These are phyloP conservation scores for Lethrus apterus DNA, from an alignment of 1,140 invertebrate species.

Conservation along the genomic window DNA sequence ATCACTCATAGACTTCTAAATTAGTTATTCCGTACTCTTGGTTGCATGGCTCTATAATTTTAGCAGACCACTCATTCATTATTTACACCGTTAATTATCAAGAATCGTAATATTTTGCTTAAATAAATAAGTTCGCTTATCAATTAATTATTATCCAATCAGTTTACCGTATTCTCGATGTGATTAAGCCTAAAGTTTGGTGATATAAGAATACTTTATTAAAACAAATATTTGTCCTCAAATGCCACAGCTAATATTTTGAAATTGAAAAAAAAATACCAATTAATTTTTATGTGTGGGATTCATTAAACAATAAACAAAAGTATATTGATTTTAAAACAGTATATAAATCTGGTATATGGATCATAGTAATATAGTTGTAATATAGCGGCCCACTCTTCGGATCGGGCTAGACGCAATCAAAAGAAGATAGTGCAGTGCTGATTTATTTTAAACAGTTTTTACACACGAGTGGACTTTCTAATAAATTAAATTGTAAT, in stretches of 20 bases:
- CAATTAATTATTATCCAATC: slow-evolving; percentile 16
- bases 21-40: slow-evolving; percentile 22
- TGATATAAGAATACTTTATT: slow-evolving; percentile 1
- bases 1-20: slow-evolving; percentile 24
- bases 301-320: slow-evolving; percentile 15
- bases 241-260: slow-evolving; percentile 7
- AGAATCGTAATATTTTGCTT: slow-evolving; percentile 18
- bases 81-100: too few species aligned
- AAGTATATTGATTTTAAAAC: slow-evolving; percentile 24
- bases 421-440: slow-evolving; percentile 30
- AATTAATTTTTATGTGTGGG: slow-evolving; percentile 16
- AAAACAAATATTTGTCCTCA: slow-evolving; percentile 4
- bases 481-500: slow-evolving; percentile 28
- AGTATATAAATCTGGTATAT: slow-evolving; percentile 35
- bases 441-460: slow-evolving; percentile 28
- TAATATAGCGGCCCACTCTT: slow-evolving; percentile 37
- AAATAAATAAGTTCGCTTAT: slow-evolving; percentile 18
- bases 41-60: slow-evolving; percentile 23
- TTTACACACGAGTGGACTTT: slow-evolving; percentile 26
- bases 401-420: slow-evolving; percentile 32
- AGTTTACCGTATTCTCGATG: slow-evolving; percentile 10
- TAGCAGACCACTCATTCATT: slow-evolving; percentile 15
- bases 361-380: slow-evolving; percentile 37
- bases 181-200: slow-evolving; percentile 8
- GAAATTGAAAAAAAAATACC: slow-evolving; percentile 5